Evolutionary conservation across 2,797 vertebrate genomes (phyloP).

Genomic region (Spinus olivaceus): DNA sequence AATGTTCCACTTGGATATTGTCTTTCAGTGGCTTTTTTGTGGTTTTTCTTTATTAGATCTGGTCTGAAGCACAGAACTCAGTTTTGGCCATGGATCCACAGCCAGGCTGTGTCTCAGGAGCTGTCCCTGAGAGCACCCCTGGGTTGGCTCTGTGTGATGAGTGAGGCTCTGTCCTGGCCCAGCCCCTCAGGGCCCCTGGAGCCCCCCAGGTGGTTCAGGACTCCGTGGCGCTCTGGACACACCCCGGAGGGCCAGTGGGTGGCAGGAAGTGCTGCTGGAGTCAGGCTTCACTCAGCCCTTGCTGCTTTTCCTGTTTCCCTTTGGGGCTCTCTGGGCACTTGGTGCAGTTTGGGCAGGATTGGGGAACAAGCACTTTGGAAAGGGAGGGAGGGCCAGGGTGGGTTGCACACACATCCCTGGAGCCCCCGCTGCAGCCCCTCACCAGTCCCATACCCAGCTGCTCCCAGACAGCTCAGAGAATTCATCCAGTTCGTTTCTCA

Average conservation of each 20-base stretch:
- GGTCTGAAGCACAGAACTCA: background rate
- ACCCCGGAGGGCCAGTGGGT: rapidly evolving
- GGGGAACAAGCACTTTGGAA: background rate
- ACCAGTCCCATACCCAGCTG: background rate
- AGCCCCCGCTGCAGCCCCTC: background rate
- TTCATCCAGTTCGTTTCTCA: background rate
- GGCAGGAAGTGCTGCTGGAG: background rate
- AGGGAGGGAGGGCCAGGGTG: rapidly evolving
- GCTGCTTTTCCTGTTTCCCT: background rate
- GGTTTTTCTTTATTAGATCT: background rate
- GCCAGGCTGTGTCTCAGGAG: background rate
- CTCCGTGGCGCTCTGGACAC: background rate
- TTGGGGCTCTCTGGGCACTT: background rate
- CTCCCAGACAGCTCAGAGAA: rapidly evolving
- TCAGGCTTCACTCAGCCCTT: rapidly evolving
- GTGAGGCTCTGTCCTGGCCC: background rate
- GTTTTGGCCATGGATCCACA: background rate
- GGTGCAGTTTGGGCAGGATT: background rate
- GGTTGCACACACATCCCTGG: background rate
- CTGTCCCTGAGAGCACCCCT: background rate
- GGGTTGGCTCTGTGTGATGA: background rate
- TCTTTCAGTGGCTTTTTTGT: background rate
- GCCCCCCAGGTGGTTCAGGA: background rate
- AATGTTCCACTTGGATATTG: background rate
- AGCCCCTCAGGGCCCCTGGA: background rate